These are phyloP conservation scores for Encarsia formosa DNA, from an alignment of 2,888 invertebrate genomes.

Conservation along the genomic window DNA sequence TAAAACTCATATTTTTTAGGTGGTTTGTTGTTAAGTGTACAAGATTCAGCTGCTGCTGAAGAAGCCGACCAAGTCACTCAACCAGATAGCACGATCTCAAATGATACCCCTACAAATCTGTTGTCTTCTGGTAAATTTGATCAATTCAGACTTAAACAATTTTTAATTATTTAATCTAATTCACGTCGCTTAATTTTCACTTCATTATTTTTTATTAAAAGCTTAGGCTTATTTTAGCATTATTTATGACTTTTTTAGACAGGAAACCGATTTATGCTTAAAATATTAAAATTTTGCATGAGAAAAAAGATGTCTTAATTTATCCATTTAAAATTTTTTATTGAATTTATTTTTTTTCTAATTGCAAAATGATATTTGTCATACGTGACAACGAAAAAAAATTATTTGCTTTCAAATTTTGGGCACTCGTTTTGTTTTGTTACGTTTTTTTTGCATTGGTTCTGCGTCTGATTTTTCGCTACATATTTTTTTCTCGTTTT, in stretches of 20 bases:
- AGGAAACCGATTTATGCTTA: slow-evolving; percentile 10
- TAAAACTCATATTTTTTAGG: slow-evolving; percentile 49
- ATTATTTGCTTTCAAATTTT: neutral
- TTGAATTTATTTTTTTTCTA: too few relatives aligned
- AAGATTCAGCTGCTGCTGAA: slow-evolving; percentile 75
- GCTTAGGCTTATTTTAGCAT: slow-evolving; percentile 16
- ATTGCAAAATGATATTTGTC: too few relatives aligned
- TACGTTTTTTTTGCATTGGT: slow-evolving; percentile 25
- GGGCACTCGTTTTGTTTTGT: neutral
- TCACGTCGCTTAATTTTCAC: slow-evolving; percentile 10
- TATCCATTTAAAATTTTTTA: too few relatives aligned
- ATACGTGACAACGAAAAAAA: neutral
- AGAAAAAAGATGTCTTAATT: too few relatives aligned
- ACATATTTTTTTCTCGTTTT: slow-evolving; percentile 12
- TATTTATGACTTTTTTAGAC: slow-evolving; percentile 13
- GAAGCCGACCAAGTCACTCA: slow-evolving; percentile 63
- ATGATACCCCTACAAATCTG: slow-evolving; percentile 59
- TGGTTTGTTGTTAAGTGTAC: slow-evolving; percentile 71
- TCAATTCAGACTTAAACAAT: neutral
- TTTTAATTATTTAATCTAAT: slow-evolving; percentile 4
- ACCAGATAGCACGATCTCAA: slow-evolving; percentile 51
- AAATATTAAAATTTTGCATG: slow-evolving; percentile 7
- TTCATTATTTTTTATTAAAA: slow-evolving; percentile 9
- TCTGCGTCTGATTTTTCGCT: slow-evolving; percentile 17
- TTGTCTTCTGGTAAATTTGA: slow-evolving; percentile 64